phyloP scores from a whole-genome alignment of 2,888 invertebrate genomes.

The Vesta saturnalis region DNA sequence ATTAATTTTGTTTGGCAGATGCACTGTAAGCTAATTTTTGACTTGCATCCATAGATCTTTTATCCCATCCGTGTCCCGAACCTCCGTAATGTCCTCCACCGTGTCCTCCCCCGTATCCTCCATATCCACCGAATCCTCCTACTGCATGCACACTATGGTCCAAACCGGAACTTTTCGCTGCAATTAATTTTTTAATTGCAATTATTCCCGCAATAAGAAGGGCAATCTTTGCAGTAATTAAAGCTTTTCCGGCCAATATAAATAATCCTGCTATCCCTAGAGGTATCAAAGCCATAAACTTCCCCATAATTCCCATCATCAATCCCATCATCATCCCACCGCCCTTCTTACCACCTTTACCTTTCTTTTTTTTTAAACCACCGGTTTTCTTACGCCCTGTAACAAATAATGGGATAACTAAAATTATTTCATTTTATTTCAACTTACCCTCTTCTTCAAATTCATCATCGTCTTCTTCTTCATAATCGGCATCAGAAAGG shows the following conservation, averaged over 20 bases:
- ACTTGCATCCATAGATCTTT: constrained; percentile 70
- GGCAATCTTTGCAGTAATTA: constrained; percentile 83
- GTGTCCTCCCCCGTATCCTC: background rate
- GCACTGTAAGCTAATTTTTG: constrained; percentile 79
- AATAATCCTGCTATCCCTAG: constrained; percentile 83
- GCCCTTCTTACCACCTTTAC: constrained; percentile 70
- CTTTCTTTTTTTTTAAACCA: constrained; percentile 63
- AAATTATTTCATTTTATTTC: no score
- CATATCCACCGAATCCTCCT: constrained; percentile 60
- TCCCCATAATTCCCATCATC: constrained; percentile 89
- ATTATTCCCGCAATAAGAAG: constrained; percentile 83
- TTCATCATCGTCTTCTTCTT: background rate
- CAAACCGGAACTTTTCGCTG: constrained; percentile 73
- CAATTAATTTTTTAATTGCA: constrained; percentile 81
- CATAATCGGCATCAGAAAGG: constrained; percentile 75
- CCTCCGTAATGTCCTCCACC: background rate
- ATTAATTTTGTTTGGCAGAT: constrained; percentile 61
- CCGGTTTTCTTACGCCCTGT: no score
- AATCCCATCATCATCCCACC: constrained; percentile 86
- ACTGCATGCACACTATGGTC: constrained; percentile 57
- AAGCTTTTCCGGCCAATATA: constrained; percentile 85
- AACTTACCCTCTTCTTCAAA: no score
- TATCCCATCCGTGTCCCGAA: constrained; percentile 74
- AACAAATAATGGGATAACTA: no score
- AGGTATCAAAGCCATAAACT: constrained; percentile 84